These are phyloP conservation scores for Lepus oiostolus DNA, from an alignment of 2,797 vertebrate species.

Conservation along the genomic window DNA sequence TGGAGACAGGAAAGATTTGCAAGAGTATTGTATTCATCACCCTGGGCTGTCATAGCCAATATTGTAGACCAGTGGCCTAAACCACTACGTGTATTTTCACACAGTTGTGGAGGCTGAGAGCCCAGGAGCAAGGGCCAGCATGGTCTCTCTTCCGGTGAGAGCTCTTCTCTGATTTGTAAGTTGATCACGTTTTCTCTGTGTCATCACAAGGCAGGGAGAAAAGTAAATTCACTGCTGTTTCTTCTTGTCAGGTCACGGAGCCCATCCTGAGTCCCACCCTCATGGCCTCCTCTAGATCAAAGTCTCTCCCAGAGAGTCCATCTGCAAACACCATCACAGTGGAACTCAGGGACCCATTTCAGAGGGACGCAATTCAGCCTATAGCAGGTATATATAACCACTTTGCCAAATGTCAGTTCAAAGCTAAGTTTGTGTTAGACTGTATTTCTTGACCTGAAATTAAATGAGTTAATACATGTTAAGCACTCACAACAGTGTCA, in stretches of 20 bases:
- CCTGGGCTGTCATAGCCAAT: not conserved
- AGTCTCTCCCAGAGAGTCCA: not conserved
- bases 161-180: not conserved
- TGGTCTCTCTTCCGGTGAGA: not conserved
- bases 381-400: not conserved
- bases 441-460: not conserved
- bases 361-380: not conserved
- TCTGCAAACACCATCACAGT: not conserved
- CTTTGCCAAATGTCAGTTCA: conserved; percentile 23
- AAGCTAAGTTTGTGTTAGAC: not conserved
- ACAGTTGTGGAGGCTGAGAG: not conserved
- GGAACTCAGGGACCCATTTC: not conserved
- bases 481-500: not conserved
- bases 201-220: not conserved
- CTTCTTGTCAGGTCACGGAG: not conserved
- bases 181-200: not conserved
- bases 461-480: not conserved
- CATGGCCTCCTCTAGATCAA: not conserved
- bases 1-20: not conserved
- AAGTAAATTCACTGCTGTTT: not conserved
- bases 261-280: not conserved
- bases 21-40: not conserved
- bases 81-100: not conserved
- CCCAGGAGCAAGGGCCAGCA: not conserved
- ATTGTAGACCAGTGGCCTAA: not conserved